Percentiles rank a stretch among this genome's conserved stretches.
These are phyloP conservation scores for Eupristina koningsbergeri DNA, from an alignment of 1,140 invertebrate species.

Conservation along the genomic window DNA sequence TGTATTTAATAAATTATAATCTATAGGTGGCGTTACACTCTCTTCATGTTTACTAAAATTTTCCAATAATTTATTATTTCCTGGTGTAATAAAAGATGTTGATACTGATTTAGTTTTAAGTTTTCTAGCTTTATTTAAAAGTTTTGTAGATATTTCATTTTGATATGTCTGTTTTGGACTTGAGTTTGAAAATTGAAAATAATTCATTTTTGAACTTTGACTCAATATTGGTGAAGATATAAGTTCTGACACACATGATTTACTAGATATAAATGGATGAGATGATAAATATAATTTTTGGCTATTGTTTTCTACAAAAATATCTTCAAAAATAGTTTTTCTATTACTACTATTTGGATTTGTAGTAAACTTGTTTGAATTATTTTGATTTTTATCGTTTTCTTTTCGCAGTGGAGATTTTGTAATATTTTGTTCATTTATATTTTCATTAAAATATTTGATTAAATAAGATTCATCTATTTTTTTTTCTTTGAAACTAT, in stretches of 20 bases:
- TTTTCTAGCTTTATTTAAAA: conserved; percentile 12
- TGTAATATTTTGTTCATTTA: conserved; percentile 33
- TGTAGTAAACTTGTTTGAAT: background rate
- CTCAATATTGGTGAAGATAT: conserved; percentile 38
- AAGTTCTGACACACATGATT: background rate
- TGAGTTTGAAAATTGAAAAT: background rate
- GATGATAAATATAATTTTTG: background rate
- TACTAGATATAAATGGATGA: background rate
- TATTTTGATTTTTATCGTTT: background rate
- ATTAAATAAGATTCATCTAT: background rate
- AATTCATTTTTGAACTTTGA: conserved; percentile 5
- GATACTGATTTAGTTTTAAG: conserved; percentile 45
- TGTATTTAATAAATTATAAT: conserved; percentile 68
- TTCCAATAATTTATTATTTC: background rate
- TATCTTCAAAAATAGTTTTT: no score
- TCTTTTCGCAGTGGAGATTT: background rate
- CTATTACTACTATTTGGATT: background rate
- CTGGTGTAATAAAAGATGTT: conserved; percentile 18
- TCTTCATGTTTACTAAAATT: conserved; percentile 23
- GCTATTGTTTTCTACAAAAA: no score
- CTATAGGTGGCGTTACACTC: conserved; percentile 62
- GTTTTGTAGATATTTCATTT: background rate
- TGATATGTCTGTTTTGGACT: background rate
- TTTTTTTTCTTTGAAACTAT: background rate
- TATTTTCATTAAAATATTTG: conserved; percentile 30